Base-by-base conservation (phyloP, 2,797 vertebrate species). In the Podarcis siculus region DNA sequence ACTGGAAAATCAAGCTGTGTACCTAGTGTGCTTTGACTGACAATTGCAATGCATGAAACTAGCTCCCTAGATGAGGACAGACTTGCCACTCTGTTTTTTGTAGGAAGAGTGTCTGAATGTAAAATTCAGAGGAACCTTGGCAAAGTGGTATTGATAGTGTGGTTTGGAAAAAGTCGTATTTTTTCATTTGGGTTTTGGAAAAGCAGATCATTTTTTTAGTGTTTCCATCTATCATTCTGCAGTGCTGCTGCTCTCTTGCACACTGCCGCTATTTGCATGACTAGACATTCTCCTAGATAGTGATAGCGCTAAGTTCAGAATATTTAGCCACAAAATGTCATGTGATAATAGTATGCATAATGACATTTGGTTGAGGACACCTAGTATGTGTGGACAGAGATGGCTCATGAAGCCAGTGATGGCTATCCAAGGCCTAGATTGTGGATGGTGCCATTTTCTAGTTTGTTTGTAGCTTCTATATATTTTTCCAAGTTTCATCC, bases 91-190 rank as follows among this genome's bases (percentile, higher is more conserved):
- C 35, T 30, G 9, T 55, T 83, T 73, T 30, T 66, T 25, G 19
- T 42, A 17, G 49, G 42, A 61, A 64, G 13, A 55, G 8, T 80
- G 0, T 0, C 27, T 79, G 78, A 35, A 80, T 8, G 27, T 79
- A 73, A 17, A 66, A 35, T 66, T 30, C 17, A 58, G 15, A 1
- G 49, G 69, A 79, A 67, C 79, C 61, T 27, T 92, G 73, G 37
- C 61, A 25, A 71, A 79, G 37, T 35, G 27, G 71, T 0, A 0
- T 3, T 27, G 23, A 32, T 30, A 35, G 30, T n/a, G 15, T 55
- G 64, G n/a, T 79, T 87, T 64, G 67, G 79, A 92, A 82, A 39
- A 0, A 0, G 25, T 67, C 0, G 8, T 15, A 64, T 64, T 64
- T 64, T 49, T 19, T 83, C 45, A 72, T 64, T 19, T 23, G 61